Percentiles rank a stretch among this genome's conserved stretches.
phyloP scores from a whole-genome alignment of 1,140 invertebrate genomes.

The Penaeus vannamei region DNA sequence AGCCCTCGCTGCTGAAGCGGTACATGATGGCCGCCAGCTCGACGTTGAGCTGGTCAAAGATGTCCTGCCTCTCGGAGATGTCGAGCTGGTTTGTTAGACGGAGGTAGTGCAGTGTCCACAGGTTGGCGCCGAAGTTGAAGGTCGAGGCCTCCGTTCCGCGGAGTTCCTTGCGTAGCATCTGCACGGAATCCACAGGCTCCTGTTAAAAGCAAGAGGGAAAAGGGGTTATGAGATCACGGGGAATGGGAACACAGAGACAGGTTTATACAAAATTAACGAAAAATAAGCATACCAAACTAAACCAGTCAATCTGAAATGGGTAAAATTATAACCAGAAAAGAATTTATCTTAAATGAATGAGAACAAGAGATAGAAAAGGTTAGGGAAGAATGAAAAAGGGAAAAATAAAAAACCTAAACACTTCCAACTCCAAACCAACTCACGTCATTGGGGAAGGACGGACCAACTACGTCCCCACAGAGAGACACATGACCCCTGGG shows the following conservation, averaged over 20 bases:
- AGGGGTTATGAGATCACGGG: too few relatives aligned
- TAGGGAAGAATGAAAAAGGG: too few relatives aligned
- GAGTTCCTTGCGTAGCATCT: constrained; percentile 67
- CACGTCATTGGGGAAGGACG: constrained; percentile 77
- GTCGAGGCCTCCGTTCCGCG: constrained; percentile 74
- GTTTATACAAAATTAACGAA: too few relatives aligned
- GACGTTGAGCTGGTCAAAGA: constrained; percentile 73
- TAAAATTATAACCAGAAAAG: too few relatives aligned
- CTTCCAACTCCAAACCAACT: constrained; percentile 3
- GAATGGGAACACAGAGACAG: too few relatives aligned
- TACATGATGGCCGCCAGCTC: constrained; percentile 73
- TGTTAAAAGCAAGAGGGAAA: neutral
- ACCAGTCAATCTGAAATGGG: too few relatives aligned
- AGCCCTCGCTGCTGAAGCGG: constrained; percentile 71
- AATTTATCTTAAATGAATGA: too few relatives aligned
- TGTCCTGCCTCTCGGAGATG: constrained; percentile 69
- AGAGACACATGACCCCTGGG: constrained; percentile 89
- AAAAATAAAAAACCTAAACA: too few relatives aligned
- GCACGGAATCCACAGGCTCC: constrained; percentile 63
- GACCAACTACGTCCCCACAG: constrained; percentile 77
- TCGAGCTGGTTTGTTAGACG: constrained; percentile 76
- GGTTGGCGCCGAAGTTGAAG: constrained; percentile 78
- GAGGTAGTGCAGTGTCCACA: constrained; percentile 77
- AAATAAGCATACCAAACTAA: too few relatives aligned
- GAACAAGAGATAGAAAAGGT: too few relatives aligned